phyloP scores from a whole-genome alignment of 2,888 invertebrate genomes.

The Augiades crinisus region DNA sequence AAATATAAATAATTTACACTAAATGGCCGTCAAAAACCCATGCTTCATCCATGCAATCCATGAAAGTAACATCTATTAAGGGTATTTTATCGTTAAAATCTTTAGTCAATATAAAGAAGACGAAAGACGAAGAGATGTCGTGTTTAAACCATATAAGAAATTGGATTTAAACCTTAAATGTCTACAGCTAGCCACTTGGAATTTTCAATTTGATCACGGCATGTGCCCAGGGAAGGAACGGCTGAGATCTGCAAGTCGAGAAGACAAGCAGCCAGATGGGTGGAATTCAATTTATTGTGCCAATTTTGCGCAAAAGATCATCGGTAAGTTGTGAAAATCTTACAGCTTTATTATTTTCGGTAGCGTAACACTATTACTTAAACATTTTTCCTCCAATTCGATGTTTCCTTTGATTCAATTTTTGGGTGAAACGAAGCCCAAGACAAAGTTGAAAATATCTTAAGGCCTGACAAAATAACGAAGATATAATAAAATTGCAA shows the following conservation, averaged over 20 bases:
- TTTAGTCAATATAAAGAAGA: too few relatives aligned
- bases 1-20: too few relatives aligned
- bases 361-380: background rate
- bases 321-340: slow-evolving; percentile 9
- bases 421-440: background rate
- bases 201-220: slow-evolving; percentile 67
- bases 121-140: too few relatives aligned
- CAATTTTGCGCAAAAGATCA: slow-evolving; percentile 51
- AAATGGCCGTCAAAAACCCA: too few relatives aligned
- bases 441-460: slow-evolving; percentile 9
- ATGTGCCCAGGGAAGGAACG: slow-evolving; percentile 53
- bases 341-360: slow-evolving; percentile 1
- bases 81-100: too few relatives aligned
- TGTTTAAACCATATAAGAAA: background rate
- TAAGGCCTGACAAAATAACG: slow-evolving; percentile 10
- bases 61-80: too few relatives aligned
- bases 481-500: background rate
- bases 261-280: slow-evolving; percentile 42
- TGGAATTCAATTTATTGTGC: slow-evolving; percentile 61
- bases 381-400: background rate
- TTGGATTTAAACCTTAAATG: slow-evolving; percentile 12
- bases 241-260: slow-evolving; percentile 60
- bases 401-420: background rate
- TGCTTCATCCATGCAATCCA: too few relatives aligned
- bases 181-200: slow-evolving; percentile 44